phyloP scores from a whole-genome alignment of 1,140 invertebrate genomes.

The Bursaphelenchus mucronatus region DNA sequence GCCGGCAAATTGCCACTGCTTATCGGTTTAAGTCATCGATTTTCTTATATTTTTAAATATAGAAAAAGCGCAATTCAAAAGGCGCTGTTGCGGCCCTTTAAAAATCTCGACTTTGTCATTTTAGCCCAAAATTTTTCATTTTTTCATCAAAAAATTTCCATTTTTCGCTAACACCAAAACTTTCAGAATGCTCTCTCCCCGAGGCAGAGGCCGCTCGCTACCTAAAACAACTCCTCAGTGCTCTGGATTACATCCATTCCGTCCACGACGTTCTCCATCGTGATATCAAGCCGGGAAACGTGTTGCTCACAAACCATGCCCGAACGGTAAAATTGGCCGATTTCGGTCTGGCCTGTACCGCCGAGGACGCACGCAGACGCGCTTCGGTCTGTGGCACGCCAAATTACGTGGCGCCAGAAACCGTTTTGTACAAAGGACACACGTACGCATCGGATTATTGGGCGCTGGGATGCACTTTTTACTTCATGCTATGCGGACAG shows the following conservation, averaged over 20 bases:
- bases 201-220: slow-evolving; percentile 39
- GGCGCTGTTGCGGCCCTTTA: too few relatives aligned
- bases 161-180: slow-evolving; percentile 10
- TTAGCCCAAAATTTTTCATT: slow-evolving; percentile 10
- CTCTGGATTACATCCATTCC: slow-evolving; percentile 36
- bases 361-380: slow-evolving; percentile 21
- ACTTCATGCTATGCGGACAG: slow-evolving; percentile 37
- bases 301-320: slow-evolving; percentile 26
- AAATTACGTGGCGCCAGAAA: slow-evolving; percentile 36
- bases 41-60: too few relatives aligned
- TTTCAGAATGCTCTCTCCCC: slow-evolving; percentile 34
- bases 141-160: not conserved
- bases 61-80: too few relatives aligned
- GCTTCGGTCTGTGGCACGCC: slow-evolving; percentile 38
- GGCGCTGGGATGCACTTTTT: slow-evolving; percentile 47
- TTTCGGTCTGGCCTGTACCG: slow-evolving; percentile 39
- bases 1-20: too few relatives aligned
- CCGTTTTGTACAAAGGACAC: slow-evolving; percentile 25
- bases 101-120: not conserved
- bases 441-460: slow-evolving; percentile 35
- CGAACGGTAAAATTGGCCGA: slow-evolving; percentile 39
- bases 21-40: too few relatives aligned
- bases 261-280: slow-evolving; percentile 35
- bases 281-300: slow-evolving; percentile 40
- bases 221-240: slow-evolving; percentile 33